These are phyloP conservation scores for Eudemis profundana DNA, from an alignment of 2,888 invertebrate genomes.

Conservation along the genomic window DNA sequence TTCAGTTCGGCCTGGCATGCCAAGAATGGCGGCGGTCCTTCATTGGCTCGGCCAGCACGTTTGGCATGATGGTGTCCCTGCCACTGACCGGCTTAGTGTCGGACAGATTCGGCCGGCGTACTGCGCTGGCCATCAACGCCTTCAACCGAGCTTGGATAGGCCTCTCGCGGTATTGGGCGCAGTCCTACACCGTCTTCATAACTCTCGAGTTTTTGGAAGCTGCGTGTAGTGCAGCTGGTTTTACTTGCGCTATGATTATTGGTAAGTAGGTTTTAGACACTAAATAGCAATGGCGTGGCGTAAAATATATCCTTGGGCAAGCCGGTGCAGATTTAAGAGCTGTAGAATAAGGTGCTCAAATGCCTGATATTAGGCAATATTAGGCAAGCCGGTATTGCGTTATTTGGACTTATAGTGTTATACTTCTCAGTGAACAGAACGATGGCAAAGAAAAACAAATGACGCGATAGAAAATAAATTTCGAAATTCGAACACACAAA, in stretches of 20 bases:
- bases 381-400: too few species aligned
- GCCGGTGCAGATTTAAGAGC: too few species aligned
- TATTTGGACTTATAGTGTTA: too few species aligned
- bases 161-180: conserved; percentile 75
- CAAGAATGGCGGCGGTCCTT: conserved; percentile 86
- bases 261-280: conserved; percentile 63
- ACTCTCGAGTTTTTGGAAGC: conserved; percentile 87
- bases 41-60: conserved; percentile 86
- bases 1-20: conserved; percentile 82
- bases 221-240: conserved; percentile 84
- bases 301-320: too few species aligned
- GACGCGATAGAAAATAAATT: too few species aligned
- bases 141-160: conserved; percentile 83
- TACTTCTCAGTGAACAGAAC: too few species aligned
- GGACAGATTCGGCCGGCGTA: conserved; percentile 86
- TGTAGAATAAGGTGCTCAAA: too few species aligned
- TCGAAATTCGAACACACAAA: too few species aligned
- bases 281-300: too few species aligned
- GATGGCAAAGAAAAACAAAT: too few species aligned
- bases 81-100: conserved; percentile 86
- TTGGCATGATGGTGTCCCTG: conserved; percentile 86
- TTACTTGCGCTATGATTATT: conserved; percentile 86
- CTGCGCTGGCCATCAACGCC: conserved; percentile 73
- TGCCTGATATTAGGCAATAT: too few species aligned
- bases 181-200: conserved; percentile 85